Evolutionary conservation across 2,113 vertebrate genomes (phyloP).

Genomic region (Sphaerodactylus townsendi): DNA sequence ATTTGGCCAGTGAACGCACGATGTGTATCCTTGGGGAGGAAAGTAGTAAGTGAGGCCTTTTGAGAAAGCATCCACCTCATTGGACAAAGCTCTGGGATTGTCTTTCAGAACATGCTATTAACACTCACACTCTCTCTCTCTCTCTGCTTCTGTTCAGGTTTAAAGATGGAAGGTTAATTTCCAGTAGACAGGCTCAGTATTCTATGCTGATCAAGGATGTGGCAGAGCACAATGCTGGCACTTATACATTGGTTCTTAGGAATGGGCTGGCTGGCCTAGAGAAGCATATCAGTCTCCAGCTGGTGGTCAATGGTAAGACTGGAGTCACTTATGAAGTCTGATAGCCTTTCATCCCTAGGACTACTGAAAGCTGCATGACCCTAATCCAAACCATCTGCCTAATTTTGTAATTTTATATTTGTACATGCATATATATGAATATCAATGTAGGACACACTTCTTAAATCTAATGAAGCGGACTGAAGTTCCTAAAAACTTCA

Average conservation of each 20-base stretch:
- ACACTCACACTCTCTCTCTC: conserved; percentile 53
- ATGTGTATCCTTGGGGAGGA: not conserved
- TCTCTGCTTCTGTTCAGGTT: conserved; percentile 78
- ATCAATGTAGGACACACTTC: too few relatives aligned
- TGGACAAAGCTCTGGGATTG: not conserved
- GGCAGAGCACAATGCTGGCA: conserved; percentile 83
- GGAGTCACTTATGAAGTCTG: not conserved
- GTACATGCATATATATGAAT: too few relatives aligned
- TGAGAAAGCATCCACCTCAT: not conserved
- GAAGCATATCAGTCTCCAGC: conserved; percentile 82
- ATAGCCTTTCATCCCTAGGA: not conserved
- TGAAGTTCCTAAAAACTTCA: too few relatives aligned
- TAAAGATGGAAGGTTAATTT: conserved; percentile 88
- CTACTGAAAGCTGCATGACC: too few relatives aligned
- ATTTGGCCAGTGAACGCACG: fast-evolving
- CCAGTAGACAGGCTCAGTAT: conserved; percentile 82
- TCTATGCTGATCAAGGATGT: conserved; percentile 92
- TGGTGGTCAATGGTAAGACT: conserved; percentile 89
- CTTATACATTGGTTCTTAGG: conserved; percentile 83
- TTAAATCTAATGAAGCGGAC: too few relatives aligned
- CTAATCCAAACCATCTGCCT: too few relatives aligned
- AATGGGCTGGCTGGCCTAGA: conserved; percentile 82
- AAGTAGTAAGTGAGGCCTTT: not conserved
- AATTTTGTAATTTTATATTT: too few relatives aligned
- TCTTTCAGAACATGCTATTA: conserved; percentile 44